phyloP scores from a whole-genome alignment of 2,797 vertebrate genomes.

The Tinamus major region DNA sequence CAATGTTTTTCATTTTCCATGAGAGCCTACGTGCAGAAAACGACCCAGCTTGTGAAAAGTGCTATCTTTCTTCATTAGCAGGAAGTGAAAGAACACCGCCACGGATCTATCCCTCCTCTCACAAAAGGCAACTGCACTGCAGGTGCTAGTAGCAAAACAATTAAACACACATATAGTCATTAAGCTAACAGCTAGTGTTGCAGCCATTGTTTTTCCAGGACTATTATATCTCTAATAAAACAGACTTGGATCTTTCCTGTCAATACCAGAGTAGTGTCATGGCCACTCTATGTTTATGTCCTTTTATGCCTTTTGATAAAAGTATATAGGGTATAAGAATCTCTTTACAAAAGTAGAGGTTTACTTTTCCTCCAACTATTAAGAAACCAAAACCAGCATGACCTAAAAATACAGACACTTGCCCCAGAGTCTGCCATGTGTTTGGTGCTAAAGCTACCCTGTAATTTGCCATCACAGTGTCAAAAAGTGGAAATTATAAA shows the following conservation, averaged over 20 bases:
- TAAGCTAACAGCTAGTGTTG: neutral
- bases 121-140: neutral
- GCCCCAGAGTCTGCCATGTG: neutral
- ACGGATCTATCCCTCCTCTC: neutral
- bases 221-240: neutral
- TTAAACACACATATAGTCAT: neutral
- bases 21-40: neutral
- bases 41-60: neutral
- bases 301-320: neutral
- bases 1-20: neutral
- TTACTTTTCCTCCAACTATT: neutral
- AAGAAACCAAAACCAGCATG: neutral
- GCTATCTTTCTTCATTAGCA: neutral
- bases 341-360: neutral
- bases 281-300: neutral
- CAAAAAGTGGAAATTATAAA: neutral
- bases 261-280: neutral
- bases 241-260: neutral
- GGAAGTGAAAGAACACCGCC: neutral
- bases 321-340: neutral
- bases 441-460: neutral
- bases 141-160: constrained; percentile 16
- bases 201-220: neutral
- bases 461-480: neutral
- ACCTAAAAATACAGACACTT: neutral